A percentile compares a stretch with the other conserved stretches of the same genome.
These are phyloP conservation scores for Cichladusa arquata DNA, from an alignment of 2,113 vertebrate genomes.

Conservation along the genomic window DNA sequence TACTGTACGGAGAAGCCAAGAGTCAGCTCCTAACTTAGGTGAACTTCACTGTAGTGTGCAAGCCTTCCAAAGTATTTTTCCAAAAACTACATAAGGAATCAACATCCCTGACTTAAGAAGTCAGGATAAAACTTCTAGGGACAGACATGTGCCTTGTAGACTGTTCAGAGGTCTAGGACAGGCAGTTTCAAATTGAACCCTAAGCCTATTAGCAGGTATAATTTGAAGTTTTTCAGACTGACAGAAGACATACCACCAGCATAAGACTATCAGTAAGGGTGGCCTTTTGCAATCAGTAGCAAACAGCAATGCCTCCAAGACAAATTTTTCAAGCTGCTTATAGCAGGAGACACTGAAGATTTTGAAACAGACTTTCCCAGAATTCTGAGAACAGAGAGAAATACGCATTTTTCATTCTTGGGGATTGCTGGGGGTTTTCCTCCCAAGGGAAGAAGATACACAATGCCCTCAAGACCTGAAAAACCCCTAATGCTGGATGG, in stretches of 20 bases:
- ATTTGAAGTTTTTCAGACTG: background rate
- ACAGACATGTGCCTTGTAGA: background rate
- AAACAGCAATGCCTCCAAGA: background rate
- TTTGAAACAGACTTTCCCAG: background rate
- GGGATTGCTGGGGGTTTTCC: background rate
- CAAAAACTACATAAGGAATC: background rate
- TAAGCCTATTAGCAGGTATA: background rate
- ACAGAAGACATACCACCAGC: background rate
- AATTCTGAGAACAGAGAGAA: background rate
- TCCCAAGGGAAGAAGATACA: background rate
- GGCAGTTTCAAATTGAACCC: background rate
- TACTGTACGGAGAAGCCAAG: background rate
- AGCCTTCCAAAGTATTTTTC: background rate
- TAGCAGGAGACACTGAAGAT: background rate
- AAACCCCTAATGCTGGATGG: background rate
- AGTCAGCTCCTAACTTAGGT: background rate
- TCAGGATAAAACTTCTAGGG: background rate
- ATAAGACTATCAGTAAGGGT: background rate
- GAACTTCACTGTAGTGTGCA: background rate
- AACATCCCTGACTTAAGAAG: background rate
- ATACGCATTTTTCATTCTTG: conserved; percentile 3
- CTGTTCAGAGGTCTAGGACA: background rate
- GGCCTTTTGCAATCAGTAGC: background rate
- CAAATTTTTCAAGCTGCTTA: background rate
- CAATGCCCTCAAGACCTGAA: background rate